phyloP scores from a whole-genome alignment of 2,888 invertebrate species.

The Halictus quadricinctus region DNA sequence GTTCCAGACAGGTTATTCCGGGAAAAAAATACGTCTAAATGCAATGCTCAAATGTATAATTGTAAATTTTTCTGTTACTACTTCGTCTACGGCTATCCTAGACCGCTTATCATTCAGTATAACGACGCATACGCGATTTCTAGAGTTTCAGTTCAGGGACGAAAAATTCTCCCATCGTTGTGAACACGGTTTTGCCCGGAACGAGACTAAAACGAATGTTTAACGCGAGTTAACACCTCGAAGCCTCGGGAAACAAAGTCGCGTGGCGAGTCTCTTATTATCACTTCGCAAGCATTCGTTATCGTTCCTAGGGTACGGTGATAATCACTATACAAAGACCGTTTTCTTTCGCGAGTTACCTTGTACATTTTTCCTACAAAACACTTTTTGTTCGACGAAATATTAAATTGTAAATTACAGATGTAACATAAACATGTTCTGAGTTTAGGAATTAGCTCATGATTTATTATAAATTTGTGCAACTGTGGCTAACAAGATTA shows the following conservation, averaged over 20 bases:
- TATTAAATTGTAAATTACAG: neutral
- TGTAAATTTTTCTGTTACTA: neutral
- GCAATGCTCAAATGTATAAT: neutral
- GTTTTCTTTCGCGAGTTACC: neutral
- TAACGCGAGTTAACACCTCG: constrained; percentile 48
- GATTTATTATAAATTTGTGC: too few species aligned
- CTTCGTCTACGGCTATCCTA: neutral
- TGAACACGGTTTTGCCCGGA: neutral
- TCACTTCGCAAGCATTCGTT: constrained; percentile 52
- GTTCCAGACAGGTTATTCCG: neutral
- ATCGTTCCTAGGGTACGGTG: constrained; percentile 25
- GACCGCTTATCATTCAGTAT: neutral
- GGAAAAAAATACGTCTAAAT: neutral
- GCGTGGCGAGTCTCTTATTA: constrained; percentile 52
- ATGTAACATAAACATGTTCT: too few species aligned
- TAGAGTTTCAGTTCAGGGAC: neutral
- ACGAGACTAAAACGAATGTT: neutral
- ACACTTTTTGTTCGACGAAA: neutral
- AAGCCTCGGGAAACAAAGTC: constrained; percentile 45
- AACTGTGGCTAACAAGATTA: too few species aligned
- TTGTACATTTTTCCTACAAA: neutral
- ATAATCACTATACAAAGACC: constrained; percentile 9
- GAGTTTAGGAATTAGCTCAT: too few species aligned
- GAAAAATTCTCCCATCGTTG: neutral
- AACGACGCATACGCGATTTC: neutral